Evolutionary conservation across 1,140 invertebrate genomes (phyloP), one percentile per base, ranked within the genome.

Genomic region (Maconellicoccus hirsutus): DNA sequence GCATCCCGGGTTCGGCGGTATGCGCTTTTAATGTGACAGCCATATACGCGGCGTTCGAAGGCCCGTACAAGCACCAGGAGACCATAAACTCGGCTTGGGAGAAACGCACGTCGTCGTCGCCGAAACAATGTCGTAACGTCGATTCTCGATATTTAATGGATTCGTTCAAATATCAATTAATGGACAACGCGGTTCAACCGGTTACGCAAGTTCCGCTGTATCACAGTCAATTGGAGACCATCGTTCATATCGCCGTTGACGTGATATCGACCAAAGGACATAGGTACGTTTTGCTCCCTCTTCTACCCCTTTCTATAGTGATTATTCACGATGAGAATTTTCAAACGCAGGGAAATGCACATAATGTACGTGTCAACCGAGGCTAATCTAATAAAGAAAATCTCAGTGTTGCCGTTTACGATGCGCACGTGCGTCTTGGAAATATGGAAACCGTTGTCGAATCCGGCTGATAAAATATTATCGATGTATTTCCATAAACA

Each of bases 1-100:
- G 91, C 74, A 93, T 98, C 73, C 85, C 87, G 14, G 94, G 94
- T 7, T 96, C 94, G 10, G 95, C 96, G 0, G 86, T 98, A 0
- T 98, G 96, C 79, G 87, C 90, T 0, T 98, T 92, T 81, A 93
- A 90, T 76, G 86, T 96, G 79, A 85, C 87, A 0, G 84, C 92
- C 0, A 91, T 98, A 12, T 83, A 88, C 59, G 81, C 85, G 6
- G 86, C 92, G 0, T 98, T 98, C 78, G 83, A 87, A 59, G 94
- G 95, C 0, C 85, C 88, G 0, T 98, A 94, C 80, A 94, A 94
- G 75, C 85, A 90, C 74, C 92, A 94, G 79, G 84, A 88, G 69
- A 84, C 86, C 14, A 82, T 86, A 0, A 85, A 84, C 25, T 88
- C 89, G 4, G 85, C 87, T 2, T 98, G 95, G 94, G 86, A 89